Conservation (phyloP, 2,888 invertebrate species). For the Tanypteryx hageni region DNA sequence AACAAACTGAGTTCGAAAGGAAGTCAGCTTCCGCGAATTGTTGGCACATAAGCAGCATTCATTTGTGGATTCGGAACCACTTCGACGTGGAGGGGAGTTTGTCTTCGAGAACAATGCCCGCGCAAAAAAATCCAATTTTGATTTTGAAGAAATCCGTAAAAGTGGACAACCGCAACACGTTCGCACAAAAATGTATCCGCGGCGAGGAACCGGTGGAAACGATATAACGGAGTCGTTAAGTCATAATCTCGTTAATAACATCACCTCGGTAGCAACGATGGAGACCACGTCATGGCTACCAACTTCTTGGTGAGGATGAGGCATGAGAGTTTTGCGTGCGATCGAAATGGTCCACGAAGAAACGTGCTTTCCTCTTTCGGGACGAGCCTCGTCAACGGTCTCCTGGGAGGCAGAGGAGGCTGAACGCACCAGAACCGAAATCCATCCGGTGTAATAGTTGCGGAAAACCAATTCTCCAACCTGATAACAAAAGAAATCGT, state of each 20-base stretch:
- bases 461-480: constrained; percentile 73
- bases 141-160: no score
- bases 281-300: constrained; percentile 72
- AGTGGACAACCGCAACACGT: no score
- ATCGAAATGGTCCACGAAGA: constrained; percentile 71
- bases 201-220: no score
- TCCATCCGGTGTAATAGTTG: constrained; percentile 73
- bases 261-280: constrained; percentile 72
- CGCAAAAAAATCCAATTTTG: no score
- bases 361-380: constrained; percentile 63
- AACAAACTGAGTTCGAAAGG: no score
- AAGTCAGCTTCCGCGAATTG: no score
- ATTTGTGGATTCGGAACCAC: no score
- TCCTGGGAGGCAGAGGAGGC: not conserved
- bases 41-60: no score
- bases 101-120: no score
- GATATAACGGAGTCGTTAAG: no score
- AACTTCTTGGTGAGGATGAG: constrained; percentile 72
- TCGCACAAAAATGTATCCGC: no score
- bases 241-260: not conserved
- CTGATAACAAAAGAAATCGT: constrained; percentile 63
- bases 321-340: constrained; percentile 71
- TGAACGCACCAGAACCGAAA: constrained; percentile 71
- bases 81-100: no score
- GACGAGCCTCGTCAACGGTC: constrained; percentile 48